These are phyloP conservation scores for Tarsius wallacei DNA, from an alignment of 2,797 vertebrate genomes.

Conservation along the genomic window DNA sequence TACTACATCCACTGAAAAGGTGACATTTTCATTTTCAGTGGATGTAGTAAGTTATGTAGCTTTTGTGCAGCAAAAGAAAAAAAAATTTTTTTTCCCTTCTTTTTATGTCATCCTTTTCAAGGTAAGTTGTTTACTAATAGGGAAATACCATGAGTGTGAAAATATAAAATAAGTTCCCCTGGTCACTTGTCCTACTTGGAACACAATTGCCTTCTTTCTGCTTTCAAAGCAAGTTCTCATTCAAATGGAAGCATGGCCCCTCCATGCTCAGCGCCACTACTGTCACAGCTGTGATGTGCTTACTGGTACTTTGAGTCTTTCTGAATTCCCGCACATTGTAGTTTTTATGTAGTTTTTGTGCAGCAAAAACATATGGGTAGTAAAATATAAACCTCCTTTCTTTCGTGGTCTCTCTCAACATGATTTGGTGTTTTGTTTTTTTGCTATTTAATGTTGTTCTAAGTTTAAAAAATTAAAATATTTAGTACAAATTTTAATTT, in stretches of 20 bases:
- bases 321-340: neutral
- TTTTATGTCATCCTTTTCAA: neutral
- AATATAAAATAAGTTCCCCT: neutral
- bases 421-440: neutral
- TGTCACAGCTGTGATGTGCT: neutral
- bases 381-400: neutral
- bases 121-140: neutral
- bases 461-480: neutral
- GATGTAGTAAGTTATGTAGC: too few relatives aligned
- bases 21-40: too few relatives aligned
- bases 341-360: too few relatives aligned
- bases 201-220: neutral
- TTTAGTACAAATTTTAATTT: neutral
- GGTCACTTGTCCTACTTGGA: too few relatives aligned
- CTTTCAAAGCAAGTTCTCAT: neutral
- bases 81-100: neutral
- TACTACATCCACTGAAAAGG: neutral
- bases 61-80: too few relatives aligned
- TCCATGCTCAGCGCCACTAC: accelerated
- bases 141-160: neutral
- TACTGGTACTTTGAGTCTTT: too few relatives aligned
- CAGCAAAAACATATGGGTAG: too few relatives aligned
- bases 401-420: neutral
- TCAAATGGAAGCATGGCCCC: neutral
- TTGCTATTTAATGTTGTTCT: neutral